These are phyloP conservation scores for Xyliphius kryptos DNA, from an alignment of 2,113 vertebrate species.

Conservation along the genomic window DNA sequence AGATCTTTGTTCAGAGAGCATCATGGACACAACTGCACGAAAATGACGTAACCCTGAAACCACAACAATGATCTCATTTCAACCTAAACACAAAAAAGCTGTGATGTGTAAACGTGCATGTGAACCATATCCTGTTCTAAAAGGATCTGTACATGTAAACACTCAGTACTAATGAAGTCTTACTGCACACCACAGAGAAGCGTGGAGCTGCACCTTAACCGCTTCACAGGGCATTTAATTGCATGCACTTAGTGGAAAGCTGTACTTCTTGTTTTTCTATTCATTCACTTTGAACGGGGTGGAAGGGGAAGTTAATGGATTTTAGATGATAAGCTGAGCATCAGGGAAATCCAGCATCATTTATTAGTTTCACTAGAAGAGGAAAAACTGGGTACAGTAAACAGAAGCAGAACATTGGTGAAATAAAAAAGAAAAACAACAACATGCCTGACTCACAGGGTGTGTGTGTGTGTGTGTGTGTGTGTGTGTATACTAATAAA, in stretches of 20 bases:
- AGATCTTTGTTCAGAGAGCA: too few species aligned
- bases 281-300: neutral
- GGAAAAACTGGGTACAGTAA: slow-evolving; percentile 2
- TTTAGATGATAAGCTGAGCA: neutral
- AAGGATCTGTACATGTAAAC: too few species aligned
- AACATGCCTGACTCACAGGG: slow-evolving; percentile 14
- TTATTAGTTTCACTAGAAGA: slow-evolving; percentile 1
- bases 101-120: too few species aligned
- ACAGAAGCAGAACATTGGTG: neutral
- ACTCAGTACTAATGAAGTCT: too few species aligned
- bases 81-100: too few species aligned
- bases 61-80: too few species aligned
- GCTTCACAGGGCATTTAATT: too few species aligned
- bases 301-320: neutral
- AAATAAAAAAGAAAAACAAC: slow-evolving; percentile 19
- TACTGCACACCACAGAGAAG: neutral
- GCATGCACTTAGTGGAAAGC: neutral
- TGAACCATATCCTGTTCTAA: too few species aligned
- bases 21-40: too few species aligned
- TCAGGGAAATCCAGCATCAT: neutral
- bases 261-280: neutral
- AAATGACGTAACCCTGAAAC: too few species aligned
- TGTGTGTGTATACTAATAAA: neutral
- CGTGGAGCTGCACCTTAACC: neutral
- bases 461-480: slow-evolving; percentile 5